Evolutionary conservation across 2,797 vertebrate species (phyloP).

Genomic region (Macropodus opercularis): DNA sequence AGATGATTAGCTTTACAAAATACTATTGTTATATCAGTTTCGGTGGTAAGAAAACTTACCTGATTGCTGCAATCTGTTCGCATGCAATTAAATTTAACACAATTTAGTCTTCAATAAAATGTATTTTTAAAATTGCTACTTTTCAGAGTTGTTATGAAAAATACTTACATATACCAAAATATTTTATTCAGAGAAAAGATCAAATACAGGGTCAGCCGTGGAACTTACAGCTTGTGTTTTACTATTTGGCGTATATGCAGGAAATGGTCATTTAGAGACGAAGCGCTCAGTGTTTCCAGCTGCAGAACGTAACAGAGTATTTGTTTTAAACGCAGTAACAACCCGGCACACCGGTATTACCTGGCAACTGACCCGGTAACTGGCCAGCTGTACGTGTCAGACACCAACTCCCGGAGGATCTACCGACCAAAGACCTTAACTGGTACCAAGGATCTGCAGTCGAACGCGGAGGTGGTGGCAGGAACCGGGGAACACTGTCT

Average conservation of each 20-base stretch:
- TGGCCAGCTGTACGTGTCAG: constrained; percentile 94
- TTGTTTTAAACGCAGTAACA: constrained; percentile 86
- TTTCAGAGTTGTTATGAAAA: too few relatives aligned
- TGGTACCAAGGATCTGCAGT: constrained; percentile 89
- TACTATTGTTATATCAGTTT: constrained; percentile 19
- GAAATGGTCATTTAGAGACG: constrained; percentile 2
- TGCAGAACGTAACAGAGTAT: constrained; percentile 23
- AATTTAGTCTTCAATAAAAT: too few relatives aligned
- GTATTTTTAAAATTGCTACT: too few relatives aligned
- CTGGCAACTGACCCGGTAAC: constrained; percentile 93
- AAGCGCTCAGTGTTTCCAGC: not conserved
- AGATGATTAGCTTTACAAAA: constrained; percentile 27
- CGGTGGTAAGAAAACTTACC: constrained; percentile 11
- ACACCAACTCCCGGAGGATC: constrained; percentile 96
- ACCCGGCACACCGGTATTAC: constrained; percentile 97
- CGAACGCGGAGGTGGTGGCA: constrained; percentile 91
- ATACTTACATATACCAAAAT: too few relatives aligned
- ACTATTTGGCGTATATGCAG: not conserved
- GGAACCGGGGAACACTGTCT: constrained; percentile 97
- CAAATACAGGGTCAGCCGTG: too few relatives aligned
- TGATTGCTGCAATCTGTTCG: not conserved
- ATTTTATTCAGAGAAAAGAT: constrained; percentile 25
- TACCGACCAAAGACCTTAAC: constrained; percentile 88
- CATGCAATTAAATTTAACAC: constrained; percentile 3
- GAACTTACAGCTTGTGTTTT: too few relatives aligned